Evolutionary conservation across 2,888 invertebrate species (phyloP), one percentile per base, ranked within the genome.

Genomic region (Beris morrisii): DNA sequence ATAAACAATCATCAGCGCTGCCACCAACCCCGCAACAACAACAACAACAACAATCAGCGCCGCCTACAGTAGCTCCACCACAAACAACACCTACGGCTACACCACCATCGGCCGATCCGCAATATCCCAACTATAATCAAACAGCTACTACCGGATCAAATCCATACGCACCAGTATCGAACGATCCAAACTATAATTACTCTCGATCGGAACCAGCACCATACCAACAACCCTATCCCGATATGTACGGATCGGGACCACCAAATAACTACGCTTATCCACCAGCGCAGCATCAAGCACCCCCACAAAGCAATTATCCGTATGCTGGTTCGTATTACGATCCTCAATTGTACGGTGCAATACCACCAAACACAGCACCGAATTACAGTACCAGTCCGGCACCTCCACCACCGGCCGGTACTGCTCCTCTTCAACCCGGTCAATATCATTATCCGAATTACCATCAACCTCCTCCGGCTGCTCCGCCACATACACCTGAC

Each of bases 301-400:
- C 69, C 9, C 61, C 70, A 52, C 76, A 74, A 69, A 69, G 76
- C n/a, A 73, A 75, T 28, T 74, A 76, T 61, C 77, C 77, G 68
- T 71, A 74, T 12, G 77, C 78, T 52, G 73, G 74, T 53, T 73
- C 75, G 52, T 75, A 78, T n/a, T 78, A 76, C 69, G 76, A 75
- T 73, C 72, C 76, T 64, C 76, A 74, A 57, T 72, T 75, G 44
- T 75, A 73, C 67, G 70, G 75, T 38, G 72, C 73, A 38, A 70
- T 71, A 12, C 70, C 71, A 53, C 67, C 55, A 46, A 44, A 9
- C 12, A 7, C 45, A n/a, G 4, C 64, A 48, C 55, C 43, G 32
- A 56, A n/a, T 32, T 65, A 65, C 30, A 38, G 50, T 38, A 22
- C 11, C 32, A 11, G 46, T n/a, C 1, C 38, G 1, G 31, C 43